These are phyloP conservation scores for Trichogramma evanescens DNA, from an alignment of 2,888 invertebrate genomes.

Conservation along the genomic window DNA sequence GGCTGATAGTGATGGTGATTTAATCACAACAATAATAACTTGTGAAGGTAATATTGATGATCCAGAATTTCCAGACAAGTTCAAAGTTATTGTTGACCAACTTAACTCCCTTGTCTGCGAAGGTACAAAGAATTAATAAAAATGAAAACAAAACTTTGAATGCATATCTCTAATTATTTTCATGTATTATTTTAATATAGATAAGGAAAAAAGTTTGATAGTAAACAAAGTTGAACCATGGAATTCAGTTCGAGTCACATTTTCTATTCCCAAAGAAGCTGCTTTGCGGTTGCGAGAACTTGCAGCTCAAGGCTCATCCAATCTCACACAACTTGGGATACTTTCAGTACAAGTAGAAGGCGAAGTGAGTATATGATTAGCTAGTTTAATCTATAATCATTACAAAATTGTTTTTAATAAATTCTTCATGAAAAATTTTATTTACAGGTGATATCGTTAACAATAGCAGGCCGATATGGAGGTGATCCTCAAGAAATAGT, in stretches of 20 bases:
- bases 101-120: constrained; percentile 72
- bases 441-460: constrained; percentile 55
- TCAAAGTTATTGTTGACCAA: constrained; percentile 69
- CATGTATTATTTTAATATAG: constrained; percentile 30
- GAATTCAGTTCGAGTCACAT: constrained; percentile 96
- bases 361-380: constrained; percentile 53
- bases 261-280: constrained; percentile 94
- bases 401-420: constrained; percentile 1
- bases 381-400: constrained; percentile 1
- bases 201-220: constrained; percentile 53
- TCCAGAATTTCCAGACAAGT: constrained; percentile 76
- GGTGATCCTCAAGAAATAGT: constrained; percentile 68
- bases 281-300: constrained; percentile 84
- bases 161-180: neutral
- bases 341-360: constrained; percentile 91
- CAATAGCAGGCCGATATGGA: constrained; percentile 58
- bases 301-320: constrained; percentile 83
- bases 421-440: neutral
- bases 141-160: neutral
- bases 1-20: constrained; percentile 74
- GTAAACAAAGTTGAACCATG: constrained; percentile 89
- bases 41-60: constrained; percentile 87
- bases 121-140: constrained; percentile 48
- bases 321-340: constrained; percentile 85
- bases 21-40: constrained; percentile 75